Base-by-base conservation (phyloP, 2,888 invertebrate species). In the Ceraclea dissimilis region DNA sequence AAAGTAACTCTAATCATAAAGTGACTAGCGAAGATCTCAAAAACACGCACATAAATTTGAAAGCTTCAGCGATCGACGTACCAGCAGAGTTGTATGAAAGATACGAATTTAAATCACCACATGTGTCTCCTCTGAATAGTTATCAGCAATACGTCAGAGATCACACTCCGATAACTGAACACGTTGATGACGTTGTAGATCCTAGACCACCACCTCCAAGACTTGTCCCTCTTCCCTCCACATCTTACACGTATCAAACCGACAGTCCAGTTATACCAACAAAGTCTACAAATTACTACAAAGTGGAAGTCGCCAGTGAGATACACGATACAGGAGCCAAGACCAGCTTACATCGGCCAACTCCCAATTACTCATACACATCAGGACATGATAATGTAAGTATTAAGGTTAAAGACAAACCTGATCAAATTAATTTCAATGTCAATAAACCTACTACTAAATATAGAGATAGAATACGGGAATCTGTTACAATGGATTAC, bases 141-240 rank as follows among this genome's bases (percentile, higher is more conserved):
- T 50, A 50, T 34, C 51, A 51, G 20, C 4, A 13, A 26, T 48
- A 47, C 1, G 18, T 8, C 20, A 70, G 70, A 65, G 75, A 75
- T 57, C 67, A 73, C 56, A 77, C 68, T 43, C 78, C 78, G 1
- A 76, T 78, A 26, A 71, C 70, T 19, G 79, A 79, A 69, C 69
- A 74, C 43, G 64, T 73, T 2, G 68, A 72, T 43, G 78, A 78
- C 55, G 65, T 76, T 49, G 72, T 71, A 52, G 73, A 78, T 63
- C 70, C 72, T 1, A 67, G 69, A 53, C 63, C 65, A 60, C 63
- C 65, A 60, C 61, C 63, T 21, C 63, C 64, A 16, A 67, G 61
- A 53, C 62, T 65, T 11, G 61, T 63, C 53, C 56, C 65, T n/a
- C 66, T 65, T 6, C 61, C 64, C 51, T 61, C 64, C 51, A 57